phyloP scores from a whole-genome alignment of 2,797 vertebrate genomes.

The Halcyon badia region DNA sequence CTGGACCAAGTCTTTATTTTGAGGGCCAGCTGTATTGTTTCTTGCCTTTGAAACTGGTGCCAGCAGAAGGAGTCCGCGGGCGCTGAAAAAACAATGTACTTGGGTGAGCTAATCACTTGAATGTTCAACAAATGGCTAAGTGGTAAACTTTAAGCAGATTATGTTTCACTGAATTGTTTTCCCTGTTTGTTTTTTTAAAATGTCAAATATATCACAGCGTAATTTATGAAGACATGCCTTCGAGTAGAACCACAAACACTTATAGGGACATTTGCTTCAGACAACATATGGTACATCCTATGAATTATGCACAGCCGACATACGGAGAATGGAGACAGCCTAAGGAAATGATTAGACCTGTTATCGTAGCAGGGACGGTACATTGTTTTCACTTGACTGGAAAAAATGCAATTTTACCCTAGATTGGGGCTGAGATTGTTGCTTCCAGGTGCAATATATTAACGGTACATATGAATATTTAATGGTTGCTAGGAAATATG shows the following conservation, averaged over 20 bases:
- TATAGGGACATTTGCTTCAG: slow-evolving; percentile 51
- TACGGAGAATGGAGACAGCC: slow-evolving; percentile 60
- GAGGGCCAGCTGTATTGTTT: background rate
- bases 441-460: slow-evolving; percentile 37
- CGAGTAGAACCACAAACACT: slow-evolving; percentile 26
- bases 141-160: slow-evolving; percentile 65
- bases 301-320: slow-evolving; percentile 76
- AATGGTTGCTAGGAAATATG: slow-evolving; percentile 26
- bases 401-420: slow-evolving; percentile 31
- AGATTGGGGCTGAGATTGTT: background rate
- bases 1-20: background rate
- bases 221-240: slow-evolving; percentile 57
- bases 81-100: slow-evolving; percentile 30
- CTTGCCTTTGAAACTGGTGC: slow-evolving; percentile 63
- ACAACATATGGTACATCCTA: slow-evolving; percentile 70
- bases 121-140: slow-evolving; percentile 55
- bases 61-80: background rate
- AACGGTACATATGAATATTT: slow-evolving; percentile 32
- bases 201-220: slow-evolving; percentile 44
- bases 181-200: slow-evolving; percentile 41
- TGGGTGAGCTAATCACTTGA: slow-evolving; percentile 37
- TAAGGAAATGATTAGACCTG: slow-evolving; percentile 54
- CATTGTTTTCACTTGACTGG: slow-evolving; percentile 55
- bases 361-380: background rate
- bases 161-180: slow-evolving; percentile 66